phyloP scores from a whole-genome alignment of 2,888 invertebrate genomes.

The Eupithecia insigniata region DNA sequence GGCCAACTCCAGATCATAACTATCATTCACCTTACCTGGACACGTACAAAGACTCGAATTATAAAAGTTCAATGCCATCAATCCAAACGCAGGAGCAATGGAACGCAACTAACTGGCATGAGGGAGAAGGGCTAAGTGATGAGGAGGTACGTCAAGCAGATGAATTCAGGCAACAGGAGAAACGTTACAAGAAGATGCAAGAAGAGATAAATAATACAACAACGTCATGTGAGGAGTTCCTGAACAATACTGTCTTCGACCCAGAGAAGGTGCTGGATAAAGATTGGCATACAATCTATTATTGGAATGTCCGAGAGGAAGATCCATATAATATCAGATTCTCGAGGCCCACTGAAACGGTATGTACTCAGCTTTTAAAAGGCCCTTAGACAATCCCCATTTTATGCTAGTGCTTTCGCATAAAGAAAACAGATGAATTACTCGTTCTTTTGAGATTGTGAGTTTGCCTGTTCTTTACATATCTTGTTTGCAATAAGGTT shows the following conservation, averaged over 20 bases:
- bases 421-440: background rate
- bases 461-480: background rate
- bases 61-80: background rate
- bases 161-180: background rate
- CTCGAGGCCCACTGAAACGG: constrained; percentile 53
- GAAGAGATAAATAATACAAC: constrained; percentile 2
- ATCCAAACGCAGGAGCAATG: constrained; percentile 16
- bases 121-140: background rate
- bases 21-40: background rate
- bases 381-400: too few relatives aligned
- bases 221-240: constrained; percentile 64
- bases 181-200: background rate
- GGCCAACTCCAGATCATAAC: background rate
- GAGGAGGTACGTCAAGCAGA: background rate
- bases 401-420: background rate
- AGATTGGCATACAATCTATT: constrained; percentile 69
- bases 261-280: constrained; percentile 52
- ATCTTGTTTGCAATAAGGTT: background rate
- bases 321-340: constrained; percentile 57
- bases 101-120: constrained; percentile 3
- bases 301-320: constrained; percentile 59
- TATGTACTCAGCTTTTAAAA: constrained; percentile 43
- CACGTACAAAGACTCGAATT: background rate
- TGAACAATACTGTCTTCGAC: constrained; percentile 55
- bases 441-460: background rate